Evolutionary conservation across 2,797 vertebrate species (phyloP).

Genomic region (Phrynocephalus forsythii): DNA sequence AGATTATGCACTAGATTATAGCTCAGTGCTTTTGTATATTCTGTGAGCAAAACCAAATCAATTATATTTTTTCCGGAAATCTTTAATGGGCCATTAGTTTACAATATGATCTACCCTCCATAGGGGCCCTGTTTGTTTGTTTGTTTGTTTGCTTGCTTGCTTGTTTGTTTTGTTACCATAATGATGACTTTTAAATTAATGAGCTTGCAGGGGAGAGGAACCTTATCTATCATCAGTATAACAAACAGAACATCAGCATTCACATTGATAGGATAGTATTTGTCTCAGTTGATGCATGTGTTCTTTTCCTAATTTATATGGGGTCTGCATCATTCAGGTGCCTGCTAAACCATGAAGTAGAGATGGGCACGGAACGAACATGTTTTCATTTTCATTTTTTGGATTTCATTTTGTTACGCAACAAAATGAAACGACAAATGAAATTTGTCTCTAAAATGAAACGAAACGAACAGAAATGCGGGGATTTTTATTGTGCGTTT

Average conservation of each 20-base stretch:
- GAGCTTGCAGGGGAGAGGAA: background rate
- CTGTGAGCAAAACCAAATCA: slow-evolving; percentile 44
- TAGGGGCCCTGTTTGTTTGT: slow-evolving; percentile 42
- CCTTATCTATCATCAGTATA: slow-evolving; percentile 4
- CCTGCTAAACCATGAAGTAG: background rate
- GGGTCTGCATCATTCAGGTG: background rate
- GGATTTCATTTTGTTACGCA: too few species aligned
- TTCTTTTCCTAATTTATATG: background rate
- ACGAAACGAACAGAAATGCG: too few species aligned
- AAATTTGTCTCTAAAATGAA: too few species aligned
- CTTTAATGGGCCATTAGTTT: slow-evolving; percentile 61
- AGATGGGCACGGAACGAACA: too few species aligned
- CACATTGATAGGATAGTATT: background rate
- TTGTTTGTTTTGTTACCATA: slow-evolving; percentile 45
- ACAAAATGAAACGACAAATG: too few species aligned
- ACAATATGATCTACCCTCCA: slow-evolving; percentile 55
- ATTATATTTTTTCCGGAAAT: slow-evolving; percentile 49
- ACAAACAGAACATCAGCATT: slow-evolving; percentile 15
- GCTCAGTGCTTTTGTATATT: slow-evolving; percentile 34
- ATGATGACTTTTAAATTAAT: slow-evolving; percentile 46
- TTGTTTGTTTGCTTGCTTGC: background rate
- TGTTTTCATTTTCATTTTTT: too few species aligned
- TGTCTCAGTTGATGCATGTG: background rate
- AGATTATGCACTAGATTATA: slow-evolving; percentile 18
- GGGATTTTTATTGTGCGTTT: too few species aligned